These are phyloP conservation scores for Motacilla alba DNA, from an alignment of 2,113 vertebrate genomes.

Conservation along the genomic window DNA sequence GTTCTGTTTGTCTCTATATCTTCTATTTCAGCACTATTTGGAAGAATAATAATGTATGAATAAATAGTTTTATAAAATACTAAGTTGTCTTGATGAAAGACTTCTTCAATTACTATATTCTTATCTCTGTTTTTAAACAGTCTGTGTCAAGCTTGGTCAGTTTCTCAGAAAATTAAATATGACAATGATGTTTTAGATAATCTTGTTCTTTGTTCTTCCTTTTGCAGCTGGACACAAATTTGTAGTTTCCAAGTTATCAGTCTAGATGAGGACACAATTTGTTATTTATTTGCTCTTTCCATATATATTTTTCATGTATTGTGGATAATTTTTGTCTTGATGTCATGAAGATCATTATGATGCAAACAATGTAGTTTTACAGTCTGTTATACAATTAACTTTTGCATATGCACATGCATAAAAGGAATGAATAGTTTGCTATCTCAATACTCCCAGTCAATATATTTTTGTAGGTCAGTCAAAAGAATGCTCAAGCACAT, in stretches of 20 bases:
- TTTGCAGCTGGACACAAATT: background rate
- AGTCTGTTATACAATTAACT: background rate
- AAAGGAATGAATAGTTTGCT: background rate
- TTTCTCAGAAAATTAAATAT: background rate
- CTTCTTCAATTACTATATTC: background rate
- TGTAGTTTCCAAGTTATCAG: background rate
- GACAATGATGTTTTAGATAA: background rate
- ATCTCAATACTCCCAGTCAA: background rate
- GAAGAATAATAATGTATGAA: background rate
- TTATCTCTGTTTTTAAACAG: background rate
- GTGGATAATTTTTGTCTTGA: background rate
- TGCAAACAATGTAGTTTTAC: background rate
- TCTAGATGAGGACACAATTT: background rate
- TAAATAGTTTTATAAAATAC: background rate
- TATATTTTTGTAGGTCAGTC: background rate
- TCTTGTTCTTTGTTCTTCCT: background rate
- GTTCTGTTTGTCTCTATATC: background rate
- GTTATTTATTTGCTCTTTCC: background rate
- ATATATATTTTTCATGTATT: accelerated
- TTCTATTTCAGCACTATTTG: background rate
- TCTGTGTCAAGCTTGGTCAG: background rate
- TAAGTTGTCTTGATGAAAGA: background rate
- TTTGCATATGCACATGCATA: no score
- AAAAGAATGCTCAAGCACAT: background rate
- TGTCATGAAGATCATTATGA: background rate